A percentile compares a stretch with the other conserved stretches of the same genome.
These are phyloP conservation scores for Anguilla rostrata DNA, from an alignment of 2,113 vertebrate species.

Conservation along the genomic window DNA sequence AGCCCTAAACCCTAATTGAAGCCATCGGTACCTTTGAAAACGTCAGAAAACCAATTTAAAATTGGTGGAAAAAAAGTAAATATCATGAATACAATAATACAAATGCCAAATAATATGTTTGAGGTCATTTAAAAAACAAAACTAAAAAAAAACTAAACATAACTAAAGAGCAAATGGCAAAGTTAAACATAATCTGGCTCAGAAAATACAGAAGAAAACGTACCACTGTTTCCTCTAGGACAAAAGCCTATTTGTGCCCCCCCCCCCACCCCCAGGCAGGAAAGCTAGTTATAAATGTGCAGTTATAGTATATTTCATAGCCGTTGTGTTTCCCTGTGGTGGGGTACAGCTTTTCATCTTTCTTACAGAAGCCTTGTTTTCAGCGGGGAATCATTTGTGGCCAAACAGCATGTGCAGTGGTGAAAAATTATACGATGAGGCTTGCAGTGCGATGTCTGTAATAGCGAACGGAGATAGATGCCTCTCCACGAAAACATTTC, in stretches of 20 bases:
- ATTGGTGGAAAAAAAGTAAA: too few relatives aligned
- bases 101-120: too few relatives aligned
- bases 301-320: not conserved
- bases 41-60: too few relatives aligned
- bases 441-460: not conserved
- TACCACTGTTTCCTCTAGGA: not conserved
- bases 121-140: not conserved
- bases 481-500: not conserved
- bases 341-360: not conserved
- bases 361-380: not conserved
- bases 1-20: too few relatives aligned
- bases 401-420: not conserved
- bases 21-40: too few relatives aligned
- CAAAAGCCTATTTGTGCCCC: not conserved
- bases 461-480: not conserved
- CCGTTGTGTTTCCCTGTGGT: not conserved
- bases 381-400: not conserved
- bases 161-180: not conserved
- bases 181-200: not conserved
- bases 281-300: not conserved
- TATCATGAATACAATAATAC: too few relatives aligned
- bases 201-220: not conserved
- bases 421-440: not conserved
- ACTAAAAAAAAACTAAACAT: too few relatives aligned
- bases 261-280: not conserved